phyloP scores from a whole-genome alignment of 1,140 invertebrate genomes.

The Parasteatoda tepidariorum region DNA sequence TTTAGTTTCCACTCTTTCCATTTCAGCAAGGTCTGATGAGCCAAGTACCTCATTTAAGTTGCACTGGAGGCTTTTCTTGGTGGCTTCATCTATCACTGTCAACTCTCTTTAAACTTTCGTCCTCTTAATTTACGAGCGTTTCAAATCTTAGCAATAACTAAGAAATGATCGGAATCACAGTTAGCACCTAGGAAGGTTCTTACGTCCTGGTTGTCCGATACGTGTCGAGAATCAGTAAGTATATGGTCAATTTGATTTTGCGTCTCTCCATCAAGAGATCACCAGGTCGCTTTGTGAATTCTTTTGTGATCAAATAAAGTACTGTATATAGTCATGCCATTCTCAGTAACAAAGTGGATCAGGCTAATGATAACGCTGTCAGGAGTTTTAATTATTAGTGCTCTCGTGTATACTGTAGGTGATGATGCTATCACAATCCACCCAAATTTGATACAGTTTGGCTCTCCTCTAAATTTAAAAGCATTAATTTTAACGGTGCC shows the following conservation, averaged over 20 bases:
- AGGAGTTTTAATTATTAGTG: too few species aligned
- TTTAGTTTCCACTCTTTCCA: constrained; percentile 7
- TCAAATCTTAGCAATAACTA: constrained; percentile 10
- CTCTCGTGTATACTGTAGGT: background rate
- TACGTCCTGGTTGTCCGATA: background rate
- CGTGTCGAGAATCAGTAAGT: background rate
- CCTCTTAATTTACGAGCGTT: background rate
- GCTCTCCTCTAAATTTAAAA: too few species aligned
- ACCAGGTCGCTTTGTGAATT: background rate
- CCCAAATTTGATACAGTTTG: too few species aligned
- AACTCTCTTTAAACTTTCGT: background rate
- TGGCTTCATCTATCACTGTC: background rate
- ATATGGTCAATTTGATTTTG: constrained; percentile 1
- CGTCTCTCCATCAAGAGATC: background rate
- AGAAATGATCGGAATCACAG: background rate
- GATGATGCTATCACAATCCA: too few species aligned
- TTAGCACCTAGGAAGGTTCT: background rate
- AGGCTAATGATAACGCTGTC: too few species aligned
- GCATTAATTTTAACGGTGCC: too few species aligned
- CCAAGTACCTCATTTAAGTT: background rate
- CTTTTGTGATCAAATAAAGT: constrained; percentile 8
- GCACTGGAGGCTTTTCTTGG: background rate
- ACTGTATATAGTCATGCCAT: background rate
- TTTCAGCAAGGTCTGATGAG: background rate
- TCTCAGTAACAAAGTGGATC: background rate